phyloP scores from a whole-genome alignment of 2,888 invertebrate genomes.

The Hydraecia micacea region DNA sequence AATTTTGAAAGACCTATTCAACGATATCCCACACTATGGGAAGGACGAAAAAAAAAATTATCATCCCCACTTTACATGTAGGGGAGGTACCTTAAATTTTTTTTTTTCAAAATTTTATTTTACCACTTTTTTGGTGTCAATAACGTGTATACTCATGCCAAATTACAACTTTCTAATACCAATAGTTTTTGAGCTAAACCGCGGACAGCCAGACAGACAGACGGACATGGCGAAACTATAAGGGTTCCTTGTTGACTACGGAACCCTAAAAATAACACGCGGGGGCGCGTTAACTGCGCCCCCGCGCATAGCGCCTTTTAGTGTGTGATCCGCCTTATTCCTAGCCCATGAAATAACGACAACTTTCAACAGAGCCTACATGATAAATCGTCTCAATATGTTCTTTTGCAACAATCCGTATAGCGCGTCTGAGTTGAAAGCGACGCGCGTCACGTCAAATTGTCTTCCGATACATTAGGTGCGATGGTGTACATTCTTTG shows the following conservation, averaged over 20 bases:
- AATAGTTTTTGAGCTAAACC: too few species aligned
- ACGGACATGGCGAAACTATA: background rate
- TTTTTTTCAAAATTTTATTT: too few species aligned
- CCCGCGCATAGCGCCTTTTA: background rate
- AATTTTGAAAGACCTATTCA: too few species aligned
- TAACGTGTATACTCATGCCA: too few species aligned
- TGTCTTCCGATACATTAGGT: constrained; percentile 44
- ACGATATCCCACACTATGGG: too few species aligned
- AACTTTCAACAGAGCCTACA: constrained; percentile 13
- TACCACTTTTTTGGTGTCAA: too few species aligned
- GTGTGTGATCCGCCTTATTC: background rate
- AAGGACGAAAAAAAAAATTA: too few species aligned
- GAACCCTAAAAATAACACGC: background rate
- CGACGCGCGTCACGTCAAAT: constrained; percentile 25
- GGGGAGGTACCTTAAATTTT: too few species aligned
- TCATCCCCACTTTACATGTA: too few species aligned
- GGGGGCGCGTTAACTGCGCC: background rate
- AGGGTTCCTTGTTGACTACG: background rate
- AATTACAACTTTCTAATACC: too few species aligned
- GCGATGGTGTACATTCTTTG: constrained; percentile 1
- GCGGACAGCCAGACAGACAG: too few species aligned
- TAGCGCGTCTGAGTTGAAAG: background rate
- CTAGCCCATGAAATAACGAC: constrained; percentile 27
- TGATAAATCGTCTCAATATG: constrained; percentile 22
- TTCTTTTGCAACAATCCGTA: background rate